Percentiles rank a stretch among this genome's conserved stretches.
These are phyloP conservation scores for Philotrypesis tridentata DNA, from an alignment of 1,140 invertebrate genomes.

Conservation along the genomic window DNA sequence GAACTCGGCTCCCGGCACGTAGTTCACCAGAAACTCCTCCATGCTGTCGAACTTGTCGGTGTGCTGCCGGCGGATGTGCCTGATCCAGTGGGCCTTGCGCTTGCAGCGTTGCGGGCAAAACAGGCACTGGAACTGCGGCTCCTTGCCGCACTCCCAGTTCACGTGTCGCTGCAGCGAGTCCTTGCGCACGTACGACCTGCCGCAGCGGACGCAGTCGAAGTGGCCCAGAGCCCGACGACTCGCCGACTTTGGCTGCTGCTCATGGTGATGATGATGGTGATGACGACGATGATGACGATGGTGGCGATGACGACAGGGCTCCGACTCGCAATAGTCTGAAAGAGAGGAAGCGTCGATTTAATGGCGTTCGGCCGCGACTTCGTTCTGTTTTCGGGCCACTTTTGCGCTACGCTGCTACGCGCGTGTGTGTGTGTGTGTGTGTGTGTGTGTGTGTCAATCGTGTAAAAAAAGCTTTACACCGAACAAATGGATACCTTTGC, in stretches of 20 bases:
- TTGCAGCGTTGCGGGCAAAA: conserved; percentile 78
- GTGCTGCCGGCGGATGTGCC: conserved; percentile 77
- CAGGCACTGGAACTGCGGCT: conserved; percentile 80
- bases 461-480: background rate
- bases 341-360: conserved; percentile 55
- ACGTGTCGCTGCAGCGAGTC: conserved; percentile 79
- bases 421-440: too few relatives aligned
- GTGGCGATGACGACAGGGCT: background rate
- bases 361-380: conserved; percentile 61
- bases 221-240: conserved; percentile 60
- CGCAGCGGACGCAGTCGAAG: conserved; percentile 77
- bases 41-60: conserved; percentile 71
- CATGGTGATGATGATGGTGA: too few relatives aligned
- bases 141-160: conserved; percentile 81
- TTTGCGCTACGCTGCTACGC: background rate
- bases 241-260: background rate
- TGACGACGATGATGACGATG: too few relatives aligned
- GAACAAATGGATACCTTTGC: background rate
- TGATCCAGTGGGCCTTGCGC: conserved; percentile 76
- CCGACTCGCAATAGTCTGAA: background rate
- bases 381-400: background rate
- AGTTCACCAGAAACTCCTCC: conserved; percentile 63
- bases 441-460: too few relatives aligned
- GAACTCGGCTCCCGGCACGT: conserved; percentile 23
- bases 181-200: conserved; percentile 79